phyloP scores from a whole-genome alignment of 2,113 vertebrate genomes.

The Cynopterus brachyotis region DNA sequence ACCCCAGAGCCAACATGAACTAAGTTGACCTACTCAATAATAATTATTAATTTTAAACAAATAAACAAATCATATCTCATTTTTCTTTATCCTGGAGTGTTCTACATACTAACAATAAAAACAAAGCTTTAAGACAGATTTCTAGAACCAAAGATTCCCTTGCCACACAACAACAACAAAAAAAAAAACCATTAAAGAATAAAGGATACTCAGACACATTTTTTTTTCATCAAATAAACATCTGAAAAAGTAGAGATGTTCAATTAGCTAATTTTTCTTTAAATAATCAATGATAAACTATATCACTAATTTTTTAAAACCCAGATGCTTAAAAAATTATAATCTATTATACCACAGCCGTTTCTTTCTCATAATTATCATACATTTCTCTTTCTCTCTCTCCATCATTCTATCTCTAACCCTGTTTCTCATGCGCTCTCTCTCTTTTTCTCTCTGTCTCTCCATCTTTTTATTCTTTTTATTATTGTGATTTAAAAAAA shows the following conservation, averaged over 20 bases:
- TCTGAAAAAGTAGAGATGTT: neutral
- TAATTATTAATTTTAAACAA: neutral
- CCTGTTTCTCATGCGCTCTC: neutral
- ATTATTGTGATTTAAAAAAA: neutral
- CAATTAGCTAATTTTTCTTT: neutral
- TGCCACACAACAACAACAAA: neutral
- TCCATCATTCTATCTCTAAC: neutral
- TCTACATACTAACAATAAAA: neutral
- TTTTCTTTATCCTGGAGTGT: neutral
- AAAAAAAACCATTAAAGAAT: neutral
- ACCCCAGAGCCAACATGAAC: neutral
- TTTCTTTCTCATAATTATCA: neutral
- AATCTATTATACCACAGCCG: neutral
- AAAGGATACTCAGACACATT: neutral
- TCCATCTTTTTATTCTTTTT: neutral
- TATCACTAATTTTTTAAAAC: neutral
- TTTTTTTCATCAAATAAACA: slow-evolving; percentile 7
- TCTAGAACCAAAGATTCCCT: neutral
- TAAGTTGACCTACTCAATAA: neutral
- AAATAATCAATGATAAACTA: neutral
- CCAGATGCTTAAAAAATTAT: neutral
- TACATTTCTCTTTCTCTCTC: neutral
- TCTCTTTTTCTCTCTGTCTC: no score
- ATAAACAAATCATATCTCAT: neutral
- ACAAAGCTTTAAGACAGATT: neutral